Conservation (phyloP, 2,113 vertebrate genomes). For the Dromas ardeola region DNA sequence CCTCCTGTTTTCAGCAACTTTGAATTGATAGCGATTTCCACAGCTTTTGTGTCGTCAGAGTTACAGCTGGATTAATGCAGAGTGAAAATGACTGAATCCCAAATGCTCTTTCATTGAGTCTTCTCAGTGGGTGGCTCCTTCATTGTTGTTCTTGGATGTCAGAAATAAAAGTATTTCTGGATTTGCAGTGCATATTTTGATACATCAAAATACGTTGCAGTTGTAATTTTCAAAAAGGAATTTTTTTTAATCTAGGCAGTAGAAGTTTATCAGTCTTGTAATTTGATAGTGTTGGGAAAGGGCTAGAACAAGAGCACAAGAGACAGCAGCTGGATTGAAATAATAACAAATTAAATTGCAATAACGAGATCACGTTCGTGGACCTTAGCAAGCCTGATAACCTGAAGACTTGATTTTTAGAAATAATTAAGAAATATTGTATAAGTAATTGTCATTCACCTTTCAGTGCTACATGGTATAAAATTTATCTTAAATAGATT, state of each 20-base stretch:
- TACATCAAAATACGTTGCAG: not conserved
- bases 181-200: not conserved
- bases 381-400: not conserved
- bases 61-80: not conserved
- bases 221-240: not conserved
- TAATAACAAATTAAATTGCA: not conserved
- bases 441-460: not conserved
- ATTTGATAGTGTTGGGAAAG: not conserved
- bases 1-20: not conserved
- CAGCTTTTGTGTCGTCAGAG: not conserved
- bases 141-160: not conserved
- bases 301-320: not conserved
- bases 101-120: not conserved
- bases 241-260: not conserved
- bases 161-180: not conserved
- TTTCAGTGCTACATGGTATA: not conserved
- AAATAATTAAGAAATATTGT: not conserved
- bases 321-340: not conserved
- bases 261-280: not conserved
- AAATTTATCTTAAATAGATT: not conserved
- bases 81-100: not conserved
- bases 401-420: not conserved
- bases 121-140: not conserved
- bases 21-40: not conserved
- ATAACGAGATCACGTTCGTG: not conserved